Base-by-base conservation (phyloP, 2,797 vertebrate genomes). In the Falco cherrug region DNA sequence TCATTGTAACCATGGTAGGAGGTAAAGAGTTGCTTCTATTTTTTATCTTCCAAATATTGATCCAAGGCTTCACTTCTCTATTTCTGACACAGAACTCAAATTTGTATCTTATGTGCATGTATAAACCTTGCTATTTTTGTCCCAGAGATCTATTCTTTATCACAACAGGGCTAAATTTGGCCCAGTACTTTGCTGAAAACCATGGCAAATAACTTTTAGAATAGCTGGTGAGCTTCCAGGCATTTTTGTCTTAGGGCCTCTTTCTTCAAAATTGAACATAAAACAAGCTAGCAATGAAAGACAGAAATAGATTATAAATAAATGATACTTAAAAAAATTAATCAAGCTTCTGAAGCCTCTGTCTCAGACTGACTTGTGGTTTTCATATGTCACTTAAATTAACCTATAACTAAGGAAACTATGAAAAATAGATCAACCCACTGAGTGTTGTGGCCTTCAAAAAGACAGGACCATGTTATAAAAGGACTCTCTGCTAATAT, bases 401-500 rank as follows among this genome's bases (percentile, higher is more conserved):
- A 82, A 73, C 28, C n/a, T 89, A 74, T 26, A 77, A 1, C 39
- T 51, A 53, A 86, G 51, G 29, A 91, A 95, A 88, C 25, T 11
- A 31, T 35, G 33, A 84, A 47, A 89, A 95, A 77, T 41, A 19
- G 5, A 76, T 39, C 35, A 73, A 75, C 48, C 3, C 5, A 4
- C 31, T 64, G 69, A 70, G n/a, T 63, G 35, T 59, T 4, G 0
- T 65, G 63, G 15, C 45, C 70, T 95, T 95, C 48, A 77, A 53
- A 74, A 88, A 95, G 33, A 31, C 37, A 71, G 19, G 45, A 21
- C 60, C 56, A 45, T 3, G 3, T 57, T 76, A 70, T 41, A 71
- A 94, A 94, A 94, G 41, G 57, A 73, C 24, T 43, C 79, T 87
- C 60, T 59, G 33, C 41, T 88, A 84, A 84, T 84, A 95, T 93